A percentile compares a stretch with the other conserved stretches of the same genome.
Evolutionary conservation across 2,797 vertebrate species (phyloP).

Genomic region (Sebastes kiyomatsui): DNA sequence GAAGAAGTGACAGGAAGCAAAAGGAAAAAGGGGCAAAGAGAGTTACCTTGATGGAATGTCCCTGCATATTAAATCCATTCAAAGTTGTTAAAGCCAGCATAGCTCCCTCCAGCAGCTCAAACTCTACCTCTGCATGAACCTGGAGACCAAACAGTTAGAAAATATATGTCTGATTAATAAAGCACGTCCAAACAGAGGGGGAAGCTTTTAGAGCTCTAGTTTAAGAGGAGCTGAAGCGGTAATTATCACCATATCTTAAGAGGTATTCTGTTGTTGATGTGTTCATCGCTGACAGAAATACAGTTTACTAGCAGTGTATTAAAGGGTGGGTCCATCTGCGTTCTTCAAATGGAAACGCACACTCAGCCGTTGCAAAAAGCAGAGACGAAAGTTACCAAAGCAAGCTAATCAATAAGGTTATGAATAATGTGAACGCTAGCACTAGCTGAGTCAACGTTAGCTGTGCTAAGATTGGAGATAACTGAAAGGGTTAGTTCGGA

Average conservation of each 20-base stretch:
- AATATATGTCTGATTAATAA: neutral
- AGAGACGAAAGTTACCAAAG: too few relatives aligned
- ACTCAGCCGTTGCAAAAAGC: too few relatives aligned
- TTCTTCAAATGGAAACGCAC: too few relatives aligned
- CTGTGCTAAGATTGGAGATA: too few relatives aligned
- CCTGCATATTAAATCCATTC: constrained; percentile 78
- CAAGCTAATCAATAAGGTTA: too few relatives aligned
- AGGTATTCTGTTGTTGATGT: neutral
- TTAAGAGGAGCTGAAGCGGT: neutral
- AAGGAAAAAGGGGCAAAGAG: neutral
- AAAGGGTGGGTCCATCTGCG: too few relatives aligned
- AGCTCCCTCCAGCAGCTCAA: constrained; percentile 86
- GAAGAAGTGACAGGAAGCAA: neutral
- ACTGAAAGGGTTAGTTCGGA: too few relatives aligned
- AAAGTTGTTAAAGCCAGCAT: constrained; percentile 83
- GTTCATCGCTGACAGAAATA: neutral
- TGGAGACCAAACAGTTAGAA: constrained; percentile 53
- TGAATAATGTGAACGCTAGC: too few relatives aligned
- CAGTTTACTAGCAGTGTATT: neutral
- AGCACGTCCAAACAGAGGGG: neutral
- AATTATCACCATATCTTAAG: neutral
- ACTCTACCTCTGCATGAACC: constrained; percentile 86
- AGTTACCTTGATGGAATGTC: constrained; percentile 82
- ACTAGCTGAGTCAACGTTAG: too few relatives aligned
- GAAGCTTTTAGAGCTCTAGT: neutral